phyloP scores from a whole-genome alignment of 2,797 vertebrate genomes.

The Tapirus indicus region DNA sequence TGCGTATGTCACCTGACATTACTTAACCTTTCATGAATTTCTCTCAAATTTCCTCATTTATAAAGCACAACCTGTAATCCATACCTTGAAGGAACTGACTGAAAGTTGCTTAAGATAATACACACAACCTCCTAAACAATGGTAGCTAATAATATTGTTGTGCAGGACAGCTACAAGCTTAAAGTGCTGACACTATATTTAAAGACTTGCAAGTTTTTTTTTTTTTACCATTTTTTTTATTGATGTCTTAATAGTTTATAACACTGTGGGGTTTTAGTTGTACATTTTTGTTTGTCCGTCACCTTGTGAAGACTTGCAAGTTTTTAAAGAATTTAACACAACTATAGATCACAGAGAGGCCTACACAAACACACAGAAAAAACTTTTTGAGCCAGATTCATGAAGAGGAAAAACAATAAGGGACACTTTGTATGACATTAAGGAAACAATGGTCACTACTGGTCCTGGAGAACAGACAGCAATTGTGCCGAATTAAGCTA shows the following conservation, averaged over 20 bases:
- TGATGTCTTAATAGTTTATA: too few relatives aligned
- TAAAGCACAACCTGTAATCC: not conserved
- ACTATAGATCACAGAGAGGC: not conserved
- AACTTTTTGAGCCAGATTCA: not conserved
- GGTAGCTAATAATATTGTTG: not conserved
- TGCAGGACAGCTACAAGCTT: not conserved
- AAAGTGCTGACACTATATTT: not conserved
- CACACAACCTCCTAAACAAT: not conserved
- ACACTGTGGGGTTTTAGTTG: too few relatives aligned
- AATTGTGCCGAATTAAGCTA: constrained; percentile 3
- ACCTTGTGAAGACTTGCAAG: not conserved
- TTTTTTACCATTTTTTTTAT: too few relatives aligned
- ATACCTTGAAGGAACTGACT: not conserved
- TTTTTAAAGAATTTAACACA: not conserved
- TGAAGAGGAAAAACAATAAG: not conserved
- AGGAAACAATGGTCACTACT: constrained; percentile 45
- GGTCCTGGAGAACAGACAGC: constrained; percentile 45
- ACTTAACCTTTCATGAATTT: not conserved
- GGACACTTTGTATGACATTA: not conserved
- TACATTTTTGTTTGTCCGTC: too few relatives aligned
- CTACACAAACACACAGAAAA: not conserved
- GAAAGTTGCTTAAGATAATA: not conserved
- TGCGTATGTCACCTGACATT: too few relatives aligned
- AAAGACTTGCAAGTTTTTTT: not conserved
- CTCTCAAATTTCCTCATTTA: not conserved